A percentile compares a stretch with the other conserved stretches of the same genome.
Conservation (phyloP, 2,113 vertebrate genomes). For the Xerus inauris region DNA sequence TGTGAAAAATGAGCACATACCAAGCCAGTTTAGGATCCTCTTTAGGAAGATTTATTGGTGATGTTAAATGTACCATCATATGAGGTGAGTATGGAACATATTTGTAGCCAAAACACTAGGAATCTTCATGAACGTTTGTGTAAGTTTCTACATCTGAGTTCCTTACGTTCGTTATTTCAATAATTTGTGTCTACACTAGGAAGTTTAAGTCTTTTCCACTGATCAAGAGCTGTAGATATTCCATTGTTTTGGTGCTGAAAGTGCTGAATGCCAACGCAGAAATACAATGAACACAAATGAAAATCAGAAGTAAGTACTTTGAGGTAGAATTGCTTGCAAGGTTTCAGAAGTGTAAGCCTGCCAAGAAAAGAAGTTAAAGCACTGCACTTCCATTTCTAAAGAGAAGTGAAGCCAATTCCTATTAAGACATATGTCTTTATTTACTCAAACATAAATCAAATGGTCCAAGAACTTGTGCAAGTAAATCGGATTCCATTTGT, state of each 20-base stretch:
- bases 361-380: conserved; percentile 82
- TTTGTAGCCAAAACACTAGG: not conserved
- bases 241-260: not conserved
- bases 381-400: conserved; percentile 76
- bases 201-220: not conserved
- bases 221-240: not conserved
- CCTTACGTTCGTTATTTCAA: not conserved
- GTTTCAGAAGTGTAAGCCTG: conserved; percentile 39
- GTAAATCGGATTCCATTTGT: conserved; percentile 90
- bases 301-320: not conserved
- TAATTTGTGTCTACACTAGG: not conserved
- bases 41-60: not conserved
- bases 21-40: not conserved
- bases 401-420: conserved; percentile 81
- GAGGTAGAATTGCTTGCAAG: conserved; percentile 40
- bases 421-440: conserved; percentile 88
- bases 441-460: conserved; percentile 89
- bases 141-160: not conserved
- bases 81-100: not conserved
- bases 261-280: not conserved
- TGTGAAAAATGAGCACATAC: not conserved
- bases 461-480: conserved; percentile 84
- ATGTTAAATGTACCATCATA: not conserved
- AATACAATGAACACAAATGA: not conserved
- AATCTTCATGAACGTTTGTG: not conserved